Evolutionary conservation across 2,888 invertebrate genomes (phyloP).

Genomic region (Eulithis testata): DNA sequence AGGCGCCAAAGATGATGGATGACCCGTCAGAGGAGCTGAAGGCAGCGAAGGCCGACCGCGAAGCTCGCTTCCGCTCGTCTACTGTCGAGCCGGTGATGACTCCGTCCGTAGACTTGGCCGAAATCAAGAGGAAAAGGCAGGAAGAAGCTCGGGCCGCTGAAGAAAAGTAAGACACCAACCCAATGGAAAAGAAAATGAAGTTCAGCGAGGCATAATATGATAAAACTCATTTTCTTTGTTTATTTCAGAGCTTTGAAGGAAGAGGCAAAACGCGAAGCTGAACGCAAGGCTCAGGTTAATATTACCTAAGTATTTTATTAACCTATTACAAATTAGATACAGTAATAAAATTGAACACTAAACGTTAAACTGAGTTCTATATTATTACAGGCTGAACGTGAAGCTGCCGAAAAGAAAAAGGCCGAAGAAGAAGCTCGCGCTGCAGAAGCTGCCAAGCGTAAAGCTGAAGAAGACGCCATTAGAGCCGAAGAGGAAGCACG

Average conservation of each 20-base stretch:
- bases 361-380: neutral
- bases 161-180: slow-evolving; percentile 78
- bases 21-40: slow-evolving; percentile 85
- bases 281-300: slow-evolving; percentile 77
- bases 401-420: slow-evolving; percentile 75
- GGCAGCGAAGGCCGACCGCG: slow-evolving; percentile 86
- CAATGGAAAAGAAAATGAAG: neutral
- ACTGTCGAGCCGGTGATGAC: slow-evolving; percentile 75
- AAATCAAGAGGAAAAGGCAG: slow-evolving; percentile 83
- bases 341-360: neutral
- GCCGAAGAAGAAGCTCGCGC: slow-evolving; percentile 84
- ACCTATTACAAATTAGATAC: neutral
- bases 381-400: slow-evolving; percentile 65
- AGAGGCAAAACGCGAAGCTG: slow-evolving; percentile 80
- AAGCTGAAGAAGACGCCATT: slow-evolving; percentile 77
- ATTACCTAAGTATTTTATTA: neutral
- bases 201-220: neutral
- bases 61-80: slow-evolving; percentile 84
- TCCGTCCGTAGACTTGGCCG: slow-evolving; percentile 82
- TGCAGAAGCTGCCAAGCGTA: slow-evolving; percentile 79
- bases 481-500: slow-evolving; percentile 78
- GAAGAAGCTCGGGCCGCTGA: slow-evolving; percentile 87
- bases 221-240: slow-evolving; percentile 16
- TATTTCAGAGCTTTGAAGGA: slow-evolving; percentile 78
- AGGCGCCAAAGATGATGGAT: slow-evolving; percentile 83